Conservation (phyloP, 2,113 vertebrate species). For the Indicator indicator region DNA sequence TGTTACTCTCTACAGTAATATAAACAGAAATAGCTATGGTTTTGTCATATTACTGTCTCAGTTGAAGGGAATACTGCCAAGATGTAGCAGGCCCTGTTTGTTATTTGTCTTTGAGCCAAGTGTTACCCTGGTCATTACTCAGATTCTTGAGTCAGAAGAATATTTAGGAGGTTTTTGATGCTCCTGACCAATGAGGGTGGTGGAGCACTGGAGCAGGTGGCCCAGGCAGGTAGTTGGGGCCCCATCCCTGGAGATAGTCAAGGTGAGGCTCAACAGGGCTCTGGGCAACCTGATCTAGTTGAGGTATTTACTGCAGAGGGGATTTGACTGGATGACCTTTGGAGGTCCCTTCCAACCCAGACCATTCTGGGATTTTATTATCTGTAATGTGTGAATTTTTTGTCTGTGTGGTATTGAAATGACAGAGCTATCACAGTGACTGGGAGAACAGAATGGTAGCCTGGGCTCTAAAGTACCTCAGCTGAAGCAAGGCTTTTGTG, state of each 20-base stretch:
- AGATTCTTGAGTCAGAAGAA: neutral
- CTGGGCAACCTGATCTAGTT: too few species aligned
- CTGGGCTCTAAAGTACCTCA: rapidly evolving
- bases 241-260: too few species aligned
- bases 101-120: neutral
- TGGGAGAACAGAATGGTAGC: neutral
- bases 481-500: neutral
- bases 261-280: too few species aligned
- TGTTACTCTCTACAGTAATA: neutral
- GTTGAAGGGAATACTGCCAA: neutral
- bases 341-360: too few species aligned
- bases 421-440: neutral
- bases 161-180: neutral
- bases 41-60: neutral
- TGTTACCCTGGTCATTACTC: neutral
- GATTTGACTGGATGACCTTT: too few species aligned
- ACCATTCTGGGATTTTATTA: too few species aligned
- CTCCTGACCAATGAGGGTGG: neutral
- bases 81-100: neutral
- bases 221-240: too few species aligned
- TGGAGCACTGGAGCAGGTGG: too few species aligned
- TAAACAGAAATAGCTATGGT: neutral
- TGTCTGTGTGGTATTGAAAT: neutral
- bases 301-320: too few species aligned
- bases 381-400: neutral